phyloP scores from a whole-genome alignment of 2,888 invertebrate species.

The Trachelus troglodyta region DNA sequence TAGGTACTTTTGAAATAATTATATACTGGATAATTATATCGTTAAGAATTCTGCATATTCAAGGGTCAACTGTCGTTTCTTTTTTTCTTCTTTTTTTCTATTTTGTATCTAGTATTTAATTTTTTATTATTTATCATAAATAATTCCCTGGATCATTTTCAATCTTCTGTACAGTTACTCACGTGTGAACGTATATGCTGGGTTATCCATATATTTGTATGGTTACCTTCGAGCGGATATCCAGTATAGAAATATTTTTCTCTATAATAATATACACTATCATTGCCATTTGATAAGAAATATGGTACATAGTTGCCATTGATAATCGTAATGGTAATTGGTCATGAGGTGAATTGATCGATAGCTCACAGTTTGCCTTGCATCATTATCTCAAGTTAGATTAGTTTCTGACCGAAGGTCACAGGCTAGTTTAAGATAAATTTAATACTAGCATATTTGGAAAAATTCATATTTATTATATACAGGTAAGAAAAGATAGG shows the following conservation, averaged over 20 bases:
- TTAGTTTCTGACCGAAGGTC: neutral
- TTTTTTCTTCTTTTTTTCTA: neutral
- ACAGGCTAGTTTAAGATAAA: neutral
- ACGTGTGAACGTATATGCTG: too few relatives aligned
- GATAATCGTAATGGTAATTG: neutral
- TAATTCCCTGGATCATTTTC: too few relatives aligned
- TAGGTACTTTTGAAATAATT: neutral
- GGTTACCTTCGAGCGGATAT: too few relatives aligned
- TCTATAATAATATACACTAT: neutral
- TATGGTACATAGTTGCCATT: neutral
- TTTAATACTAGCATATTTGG: neutral
- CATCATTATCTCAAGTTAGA: neutral
- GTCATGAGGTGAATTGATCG: neutral
- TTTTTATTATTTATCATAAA: too few relatives aligned
- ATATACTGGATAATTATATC: neutral
- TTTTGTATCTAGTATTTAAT: neutral
- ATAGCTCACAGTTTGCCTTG: neutral
- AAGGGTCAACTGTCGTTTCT: neutral
- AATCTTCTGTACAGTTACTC: too few relatives aligned
- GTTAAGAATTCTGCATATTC: neutral
- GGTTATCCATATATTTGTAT: too few relatives aligned
- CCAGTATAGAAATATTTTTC: neutral
- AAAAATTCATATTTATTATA: neutral
- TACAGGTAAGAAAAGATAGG: neutral
- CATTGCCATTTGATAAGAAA: neutral